These are phyloP conservation scores for Beris chalybata DNA, from an alignment of 2,888 invertebrate species.

Conservation along the genomic window DNA sequence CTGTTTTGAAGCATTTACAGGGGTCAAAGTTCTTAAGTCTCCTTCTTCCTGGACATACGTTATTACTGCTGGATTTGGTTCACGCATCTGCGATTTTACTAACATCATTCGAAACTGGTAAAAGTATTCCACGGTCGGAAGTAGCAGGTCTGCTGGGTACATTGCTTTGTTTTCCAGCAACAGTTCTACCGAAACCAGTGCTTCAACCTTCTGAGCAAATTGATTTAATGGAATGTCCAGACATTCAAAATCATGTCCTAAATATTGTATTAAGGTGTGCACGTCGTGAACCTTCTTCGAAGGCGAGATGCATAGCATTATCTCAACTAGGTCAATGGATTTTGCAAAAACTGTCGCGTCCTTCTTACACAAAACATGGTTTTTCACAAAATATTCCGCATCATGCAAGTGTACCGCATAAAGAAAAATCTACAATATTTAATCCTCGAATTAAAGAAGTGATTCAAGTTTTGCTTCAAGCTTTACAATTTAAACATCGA, in stretches of 20 bases:
- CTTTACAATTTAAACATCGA: conserved; percentile 55
- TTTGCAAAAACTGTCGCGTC: conserved; percentile 49
- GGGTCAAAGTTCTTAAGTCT: conserved; percentile 85
- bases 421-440: conserved; percentile 29
- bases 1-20: conserved; percentile 76
- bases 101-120: conserved; percentile 74
- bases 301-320: conserved; percentile 86
- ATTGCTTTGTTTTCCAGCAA: conserved; percentile 77
- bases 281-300: conserved; percentile 83
- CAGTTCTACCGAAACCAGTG: conserved; percentile 60
- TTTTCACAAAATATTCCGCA: conserved; percentile 50
- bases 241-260: conserved; percentile 74
- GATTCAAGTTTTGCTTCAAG: conserved; percentile 54
- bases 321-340: conserved; percentile 74
- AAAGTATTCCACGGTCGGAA: conserved; percentile 81
- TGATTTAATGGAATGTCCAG: conserved; percentile 54
- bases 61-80: conserved; percentile 85
- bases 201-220: conserved; percentile 60
- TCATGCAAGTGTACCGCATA: conserved; percentile 37
- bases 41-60: conserved; percentile 84
- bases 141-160: conserved; percentile 89
- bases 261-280: conserved; percentile 86
- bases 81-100: conserved; percentile 87
- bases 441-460: conserved; percentile 54
- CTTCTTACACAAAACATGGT: conserved; percentile 39